Conservation (phyloP, 2,888 invertebrate genomes). For the Ophonus ardosiacus region DNA sequence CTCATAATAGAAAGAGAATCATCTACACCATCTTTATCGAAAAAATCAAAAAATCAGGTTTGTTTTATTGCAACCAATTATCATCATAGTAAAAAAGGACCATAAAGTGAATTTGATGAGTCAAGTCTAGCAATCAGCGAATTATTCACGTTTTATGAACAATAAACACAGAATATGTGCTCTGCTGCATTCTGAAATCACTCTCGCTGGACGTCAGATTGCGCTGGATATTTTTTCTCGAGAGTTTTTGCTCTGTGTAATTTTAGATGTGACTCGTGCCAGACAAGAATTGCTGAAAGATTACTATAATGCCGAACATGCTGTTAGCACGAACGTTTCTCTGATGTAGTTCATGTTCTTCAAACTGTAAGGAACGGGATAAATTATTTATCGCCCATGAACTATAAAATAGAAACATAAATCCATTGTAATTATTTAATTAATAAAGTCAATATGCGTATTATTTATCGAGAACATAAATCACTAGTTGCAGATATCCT, state of each 20-base stretch:
- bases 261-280: conserved; percentile 61
- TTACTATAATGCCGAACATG: conserved; percentile 57
- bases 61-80: conserved; percentile 16
- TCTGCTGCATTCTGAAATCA: conserved; percentile 10
- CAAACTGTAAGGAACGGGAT: too few species aligned
- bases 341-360: neutral
- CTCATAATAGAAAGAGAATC: neutral
- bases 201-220: neutral
- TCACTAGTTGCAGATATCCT: too few species aligned
- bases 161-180: conserved; percentile 24
- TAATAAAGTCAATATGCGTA: too few species aligned
- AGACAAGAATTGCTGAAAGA: conserved; percentile 60
- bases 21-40: neutral
- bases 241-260: conserved; percentile 56
- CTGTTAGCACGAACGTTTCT: conserved; percentile 56
- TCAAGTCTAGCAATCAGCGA: conserved; percentile 30
- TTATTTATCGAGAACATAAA: too few species aligned
- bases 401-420: too few species aligned
- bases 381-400: too few species aligned
- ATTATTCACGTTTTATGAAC: conserved; percentile 45
- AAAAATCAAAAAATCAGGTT: neutral
- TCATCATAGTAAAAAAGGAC: neutral
- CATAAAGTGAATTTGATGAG: conserved; percentile 32
- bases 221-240: conserved; percentile 41
- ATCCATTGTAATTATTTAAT: too few species aligned